Conservation (phyloP, 2,888 invertebrate species). For the Eumacrocentrus americanus region DNA sequence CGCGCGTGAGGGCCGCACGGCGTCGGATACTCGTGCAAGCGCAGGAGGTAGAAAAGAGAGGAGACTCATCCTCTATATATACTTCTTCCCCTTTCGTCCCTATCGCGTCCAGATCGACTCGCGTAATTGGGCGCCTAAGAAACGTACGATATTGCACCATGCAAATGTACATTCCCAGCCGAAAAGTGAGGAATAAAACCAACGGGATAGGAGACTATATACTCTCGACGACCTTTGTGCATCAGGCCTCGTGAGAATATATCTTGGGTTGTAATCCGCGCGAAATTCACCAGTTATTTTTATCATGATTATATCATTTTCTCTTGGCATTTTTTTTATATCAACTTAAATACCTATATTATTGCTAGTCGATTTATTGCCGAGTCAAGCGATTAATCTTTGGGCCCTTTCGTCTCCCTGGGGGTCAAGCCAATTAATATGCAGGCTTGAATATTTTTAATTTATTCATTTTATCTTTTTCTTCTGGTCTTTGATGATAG, state of each 20-base stretch:
- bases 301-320: slow-evolving; percentile 5
- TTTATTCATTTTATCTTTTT: not conserved
- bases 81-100: slow-evolving; percentile 21
- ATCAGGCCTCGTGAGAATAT: not conserved
- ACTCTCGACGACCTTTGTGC: not conserved
- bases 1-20: slow-evolving; percentile 36
- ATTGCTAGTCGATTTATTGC: slow-evolving; percentile 13
- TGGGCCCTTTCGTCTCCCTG: slow-evolving; percentile 3
- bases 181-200: slow-evolving; percentile 37
- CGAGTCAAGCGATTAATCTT: slow-evolving; percentile 7
- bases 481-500: too few species aligned
- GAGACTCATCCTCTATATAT: not conserved
- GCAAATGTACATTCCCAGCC: slow-evolving; percentile 54
- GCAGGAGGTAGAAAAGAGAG: slow-evolving; percentile 22
- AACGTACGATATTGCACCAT: slow-evolving; percentile 61
- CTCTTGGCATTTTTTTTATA: not conserved
- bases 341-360: slow-evolving; percentile 1
- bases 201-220: slow-evolving; percentile 6
- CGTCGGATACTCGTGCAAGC: slow-evolving; percentile 42
- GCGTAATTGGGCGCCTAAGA: slow-evolving; percentile 61
- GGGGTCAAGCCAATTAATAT: slow-evolving; percentile 22
- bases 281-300: slow-evolving; percentile 42
- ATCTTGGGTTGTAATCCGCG: slow-evolving; percentile 23
- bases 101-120: slow-evolving; percentile 57
- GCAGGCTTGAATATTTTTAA: not conserved